phyloP scores from a whole-genome alignment of 2,113 vertebrate species.

The Trachemys scripta region DNA sequence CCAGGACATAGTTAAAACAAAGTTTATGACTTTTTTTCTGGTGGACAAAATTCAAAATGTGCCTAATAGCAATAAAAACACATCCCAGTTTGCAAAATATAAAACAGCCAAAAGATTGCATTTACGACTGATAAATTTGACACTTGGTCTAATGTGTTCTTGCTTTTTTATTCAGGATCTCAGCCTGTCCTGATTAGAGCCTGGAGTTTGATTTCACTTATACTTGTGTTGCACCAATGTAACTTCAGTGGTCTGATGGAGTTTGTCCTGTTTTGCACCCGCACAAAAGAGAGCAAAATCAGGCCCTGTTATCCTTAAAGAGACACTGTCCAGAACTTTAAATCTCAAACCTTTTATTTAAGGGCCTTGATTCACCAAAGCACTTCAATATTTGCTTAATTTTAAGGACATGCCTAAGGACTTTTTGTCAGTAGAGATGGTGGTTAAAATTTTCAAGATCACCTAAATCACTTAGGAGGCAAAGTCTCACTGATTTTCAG shows the following conservation, averaged over 20 bases:
- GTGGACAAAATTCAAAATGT: neutral
- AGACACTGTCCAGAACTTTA: neutral
- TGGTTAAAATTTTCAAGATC: neutral
- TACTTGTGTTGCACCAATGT: accelerated
- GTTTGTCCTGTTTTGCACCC: neutral
- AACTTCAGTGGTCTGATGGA: neutral
- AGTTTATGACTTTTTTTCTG: neutral
- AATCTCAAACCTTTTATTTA: neutral
- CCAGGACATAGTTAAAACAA: neutral
- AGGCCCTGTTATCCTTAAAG: neutral
- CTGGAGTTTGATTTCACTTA: neutral
- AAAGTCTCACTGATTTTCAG: constrained; percentile 32
- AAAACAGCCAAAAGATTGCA: neutral
- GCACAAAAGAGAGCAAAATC: neutral
- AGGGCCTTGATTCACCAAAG: neutral
- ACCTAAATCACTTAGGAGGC: constrained; percentile 5
- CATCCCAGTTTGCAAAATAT: neutral
- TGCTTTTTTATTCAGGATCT: neutral
- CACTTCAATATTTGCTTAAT: neutral
- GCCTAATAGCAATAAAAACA: neutral
- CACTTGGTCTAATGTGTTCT: accelerated
- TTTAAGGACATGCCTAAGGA: constrained; percentile 10
- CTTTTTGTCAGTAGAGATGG: constrained; percentile 3
- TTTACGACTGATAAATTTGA: neutral
- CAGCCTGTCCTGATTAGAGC: neutral